phyloP scores from a whole-genome alignment of 37 sponge, comb jelly and placozoan genomes.

The Petrosia ficiformis region DNA sequence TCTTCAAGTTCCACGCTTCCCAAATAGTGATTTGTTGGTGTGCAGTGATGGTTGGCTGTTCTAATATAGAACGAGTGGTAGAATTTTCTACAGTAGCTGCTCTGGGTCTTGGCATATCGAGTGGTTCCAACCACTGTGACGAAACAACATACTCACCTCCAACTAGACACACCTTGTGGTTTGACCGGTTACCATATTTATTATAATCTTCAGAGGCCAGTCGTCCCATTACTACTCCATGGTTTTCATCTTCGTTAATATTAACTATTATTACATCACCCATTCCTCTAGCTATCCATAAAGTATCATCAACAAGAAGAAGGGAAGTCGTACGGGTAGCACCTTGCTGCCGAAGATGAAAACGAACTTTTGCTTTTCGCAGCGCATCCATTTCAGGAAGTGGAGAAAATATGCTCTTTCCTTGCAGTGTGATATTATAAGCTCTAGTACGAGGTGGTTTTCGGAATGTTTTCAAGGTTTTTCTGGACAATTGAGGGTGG shows the following conservation, averaged over 20 bases:
- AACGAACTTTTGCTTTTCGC: neutral
- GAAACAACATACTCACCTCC: slow-evolving; percentile 69
- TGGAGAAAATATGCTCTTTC: slow-evolving; percentile 4
- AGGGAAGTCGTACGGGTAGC: slow-evolving; percentile 79
- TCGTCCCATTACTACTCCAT: slow-evolving; percentile 65
- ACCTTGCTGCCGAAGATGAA: slow-evolving; percentile 44
- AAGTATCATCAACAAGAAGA: slow-evolving; percentile 66
- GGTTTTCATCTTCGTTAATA: slow-evolving; percentile 18
- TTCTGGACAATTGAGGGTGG: slow-evolving; percentile 27
- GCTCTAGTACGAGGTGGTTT: slow-evolving; percentile 11
- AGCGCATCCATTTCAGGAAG: neutral
- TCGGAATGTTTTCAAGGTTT: slow-evolving; percentile 20
- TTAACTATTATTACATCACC: slow-evolving; percentile 82
- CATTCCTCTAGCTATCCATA: slow-evolving; percentile 91
- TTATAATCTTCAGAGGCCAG: slow-evolving; percentile 65
- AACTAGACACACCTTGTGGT: slow-evolving; percentile 60
- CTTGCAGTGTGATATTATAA: slow-evolving; percentile 25
- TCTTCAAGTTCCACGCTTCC: slow-evolving; percentile 59
- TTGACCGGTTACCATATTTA: slow-evolving; percentile 72
- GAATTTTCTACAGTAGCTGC: neutral
- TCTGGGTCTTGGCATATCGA: slow-evolving; percentile 16
- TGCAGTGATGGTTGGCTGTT: neutral
- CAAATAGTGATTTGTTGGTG: slow-evolving; percentile 72
- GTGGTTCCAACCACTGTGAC: slow-evolving; percentile 77
- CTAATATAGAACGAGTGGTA: neutral